A percentile compares a stretch with the other conserved stretches of the same genome.
phyloP scores from a whole-genome alignment of 2,797 vertebrate species.

The Hoplostethus atlanticus region DNA sequence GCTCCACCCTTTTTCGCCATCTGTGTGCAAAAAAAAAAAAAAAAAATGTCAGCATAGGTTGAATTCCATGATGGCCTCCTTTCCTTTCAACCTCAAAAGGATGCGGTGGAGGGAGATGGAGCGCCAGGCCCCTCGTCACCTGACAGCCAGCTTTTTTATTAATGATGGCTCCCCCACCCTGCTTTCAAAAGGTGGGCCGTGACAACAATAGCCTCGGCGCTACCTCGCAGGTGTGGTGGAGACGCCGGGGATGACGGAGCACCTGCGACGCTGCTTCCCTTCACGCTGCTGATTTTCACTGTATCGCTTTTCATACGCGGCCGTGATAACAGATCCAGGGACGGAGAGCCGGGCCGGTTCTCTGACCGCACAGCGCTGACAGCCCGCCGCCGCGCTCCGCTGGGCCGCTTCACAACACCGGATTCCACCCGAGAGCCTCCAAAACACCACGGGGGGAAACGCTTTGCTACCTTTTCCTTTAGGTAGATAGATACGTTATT shows the following conservation, averaged over 20 bases:
- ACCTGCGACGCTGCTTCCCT: constrained; percentile 50
- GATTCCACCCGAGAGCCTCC: background rate
- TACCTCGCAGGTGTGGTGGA: constrained; percentile 38
- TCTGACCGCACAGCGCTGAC: constrained; percentile 18
- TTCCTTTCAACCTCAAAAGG: constrained; percentile 12
- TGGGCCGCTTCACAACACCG: constrained; percentile 26
- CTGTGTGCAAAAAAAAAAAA: constrained; percentile 5
- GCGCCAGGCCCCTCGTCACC: constrained; percentile 8
- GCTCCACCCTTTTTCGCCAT: constrained; percentile 19
- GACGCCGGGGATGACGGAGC: constrained; percentile 42
- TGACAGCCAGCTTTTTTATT: constrained; percentile 63
- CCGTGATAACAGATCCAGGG: constrained; percentile 39
- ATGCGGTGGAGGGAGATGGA: constrained; percentile 3
- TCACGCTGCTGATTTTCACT: constrained; percentile 39
- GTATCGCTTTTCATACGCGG: constrained; percentile 59
- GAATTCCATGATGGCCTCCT: constrained; percentile 34
- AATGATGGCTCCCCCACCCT: constrained; percentile 61
- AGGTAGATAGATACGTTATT: too few species aligned
- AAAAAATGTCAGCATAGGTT: constrained; percentile 16
- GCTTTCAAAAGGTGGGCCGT: constrained; percentile 61
- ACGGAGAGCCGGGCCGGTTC: background rate
- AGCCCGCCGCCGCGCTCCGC: constrained; percentile 41
- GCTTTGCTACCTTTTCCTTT: too few species aligned
- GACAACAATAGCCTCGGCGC: constrained; percentile 40
- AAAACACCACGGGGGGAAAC: too few species aligned